These are phyloP conservation scores for Sarcophilus harrisii DNA, from an alignment of 2,797 vertebrate genomes.

Conservation along the genomic window DNA sequence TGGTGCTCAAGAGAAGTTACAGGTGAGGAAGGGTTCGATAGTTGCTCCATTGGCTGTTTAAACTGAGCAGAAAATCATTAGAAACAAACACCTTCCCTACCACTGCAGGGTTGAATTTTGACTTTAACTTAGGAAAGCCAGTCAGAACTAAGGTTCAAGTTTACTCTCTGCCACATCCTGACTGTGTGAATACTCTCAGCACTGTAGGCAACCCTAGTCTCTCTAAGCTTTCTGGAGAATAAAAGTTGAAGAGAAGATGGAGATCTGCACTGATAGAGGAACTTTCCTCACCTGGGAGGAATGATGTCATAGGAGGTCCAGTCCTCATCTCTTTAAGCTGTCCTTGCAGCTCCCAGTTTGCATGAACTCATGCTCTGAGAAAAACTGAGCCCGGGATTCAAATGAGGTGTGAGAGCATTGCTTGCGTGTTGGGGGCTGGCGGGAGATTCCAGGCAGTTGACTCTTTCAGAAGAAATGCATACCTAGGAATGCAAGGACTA, in stretches of 20 bases:
- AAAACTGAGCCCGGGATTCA: constrained; percentile 64
- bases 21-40: neutral
- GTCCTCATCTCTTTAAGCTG: constrained; percentile 48
- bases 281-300: constrained; percentile 42
- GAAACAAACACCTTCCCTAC: neutral
- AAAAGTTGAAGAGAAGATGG: neutral
- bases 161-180: neutral
- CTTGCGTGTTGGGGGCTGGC: constrained; percentile 45
- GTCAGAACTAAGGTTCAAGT: neutral
- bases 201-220: neutral
- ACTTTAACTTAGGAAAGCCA: neutral
- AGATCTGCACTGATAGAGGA: neutral
- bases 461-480: constrained; percentile 67
- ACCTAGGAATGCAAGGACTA: constrained; percentile 69
- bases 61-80: neutral
- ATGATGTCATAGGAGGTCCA: constrained; percentile 51
- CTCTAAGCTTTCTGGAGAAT: neutral
- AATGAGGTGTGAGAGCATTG: constrained; percentile 65
- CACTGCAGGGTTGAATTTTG: neutral
- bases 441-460: constrained; percentile 42
- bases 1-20: constrained; percentile 50
- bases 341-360: constrained; percentile 48
- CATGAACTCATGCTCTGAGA: constrained; percentile 51
- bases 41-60: neutral
- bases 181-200: neutral